Conservation (phyloP, 1,140 invertebrate species). For the Pygmarrhopalites habei region DNA sequence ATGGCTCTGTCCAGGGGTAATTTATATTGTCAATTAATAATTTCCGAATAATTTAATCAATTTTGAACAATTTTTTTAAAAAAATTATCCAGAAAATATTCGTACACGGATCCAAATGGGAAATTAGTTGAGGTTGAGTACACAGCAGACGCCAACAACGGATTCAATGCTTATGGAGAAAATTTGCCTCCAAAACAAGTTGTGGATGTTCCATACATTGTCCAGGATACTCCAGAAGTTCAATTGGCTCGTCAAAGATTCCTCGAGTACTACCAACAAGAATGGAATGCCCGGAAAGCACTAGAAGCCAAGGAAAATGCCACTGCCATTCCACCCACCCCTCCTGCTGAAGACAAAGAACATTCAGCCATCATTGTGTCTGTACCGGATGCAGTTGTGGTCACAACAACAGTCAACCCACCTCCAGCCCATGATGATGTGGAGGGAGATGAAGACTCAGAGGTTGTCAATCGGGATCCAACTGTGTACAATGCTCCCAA, state of each 20-base stretch:
- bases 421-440: background rate
- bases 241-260: slow-evolving; percentile 41
- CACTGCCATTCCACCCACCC: background rate
- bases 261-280: slow-evolving; percentile 41
- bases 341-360: too few relatives aligned
- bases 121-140: slow-evolving; percentile 42
- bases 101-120: slow-evolving; percentile 43
- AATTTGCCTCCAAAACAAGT: slow-evolving; percentile 21
- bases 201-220: slow-evolving; percentile 26
- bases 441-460: slow-evolving; percentile 12
- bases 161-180: slow-evolving; percentile 39
- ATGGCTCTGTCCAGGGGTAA: slow-evolving; percentile 44
- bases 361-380: too few relatives aligned
- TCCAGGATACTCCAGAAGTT: slow-evolving; percentile 44
- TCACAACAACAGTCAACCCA: too few relatives aligned
- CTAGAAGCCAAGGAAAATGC: slow-evolving; percentile 1
- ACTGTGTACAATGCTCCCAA: background rate
- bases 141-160: slow-evolving; percentile 30
- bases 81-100: too few relatives aligned
- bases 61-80: too few relatives aligned
- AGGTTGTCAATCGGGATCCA: slow-evolving; percentile 7
- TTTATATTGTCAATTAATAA: too few relatives aligned
- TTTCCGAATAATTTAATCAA: too few relatives aligned
- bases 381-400: too few relatives aligned
- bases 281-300: slow-evolving; percentile 26